phyloP scores from a whole-genome alignment of 2,797 vertebrate genomes.

The Sebastes nivosus region DNA sequence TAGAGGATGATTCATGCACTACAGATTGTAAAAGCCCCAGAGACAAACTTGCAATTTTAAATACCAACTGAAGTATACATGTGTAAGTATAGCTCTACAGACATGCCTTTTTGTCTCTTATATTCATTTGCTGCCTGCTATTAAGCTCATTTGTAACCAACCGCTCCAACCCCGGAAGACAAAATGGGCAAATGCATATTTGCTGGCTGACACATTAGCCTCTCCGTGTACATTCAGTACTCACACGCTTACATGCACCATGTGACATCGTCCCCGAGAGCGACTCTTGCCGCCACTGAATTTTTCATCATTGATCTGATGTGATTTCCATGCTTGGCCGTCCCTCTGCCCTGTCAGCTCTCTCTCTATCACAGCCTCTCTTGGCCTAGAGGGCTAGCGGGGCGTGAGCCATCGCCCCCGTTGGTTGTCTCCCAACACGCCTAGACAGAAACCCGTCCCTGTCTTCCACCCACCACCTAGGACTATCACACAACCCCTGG shows the following conservation, averaged over 20 bases:
- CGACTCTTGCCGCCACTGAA: conserved; percentile 52
- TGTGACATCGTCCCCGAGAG: conserved; percentile 56
- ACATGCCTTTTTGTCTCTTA: not conserved
- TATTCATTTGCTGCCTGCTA: not conserved
- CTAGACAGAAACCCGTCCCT: conserved; percentile 16
- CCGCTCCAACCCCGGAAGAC: conserved; percentile 7
- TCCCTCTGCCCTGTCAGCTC: conserved; percentile 70
- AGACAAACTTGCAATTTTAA: not conserved
- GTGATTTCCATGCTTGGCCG: conserved; percentile 74
- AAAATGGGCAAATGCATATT: conserved; percentile 19
- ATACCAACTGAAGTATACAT: not conserved
- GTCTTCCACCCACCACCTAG: conserved; percentile 36
- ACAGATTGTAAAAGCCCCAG: not conserved
- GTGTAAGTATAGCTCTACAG: not conserved
- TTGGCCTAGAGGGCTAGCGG: conserved; percentile 56
- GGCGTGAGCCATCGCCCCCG: conserved; percentile 41
- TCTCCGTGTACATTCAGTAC: conserved; percentile 13
- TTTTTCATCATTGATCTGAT: conserved; percentile 79
- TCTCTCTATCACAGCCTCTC: conserved; percentile 45
- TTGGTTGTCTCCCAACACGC: conserved; percentile 46
- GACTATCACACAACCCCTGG: conserved; percentile 9
- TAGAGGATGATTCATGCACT: not conserved
- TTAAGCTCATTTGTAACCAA: conserved; percentile 8
- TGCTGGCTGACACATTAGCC: conserved; percentile 45
- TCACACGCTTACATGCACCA: conserved; percentile 43